Base-by-base conservation (phyloP, 2,888 invertebrate species). In the Drosophila niveifrons region DNA sequence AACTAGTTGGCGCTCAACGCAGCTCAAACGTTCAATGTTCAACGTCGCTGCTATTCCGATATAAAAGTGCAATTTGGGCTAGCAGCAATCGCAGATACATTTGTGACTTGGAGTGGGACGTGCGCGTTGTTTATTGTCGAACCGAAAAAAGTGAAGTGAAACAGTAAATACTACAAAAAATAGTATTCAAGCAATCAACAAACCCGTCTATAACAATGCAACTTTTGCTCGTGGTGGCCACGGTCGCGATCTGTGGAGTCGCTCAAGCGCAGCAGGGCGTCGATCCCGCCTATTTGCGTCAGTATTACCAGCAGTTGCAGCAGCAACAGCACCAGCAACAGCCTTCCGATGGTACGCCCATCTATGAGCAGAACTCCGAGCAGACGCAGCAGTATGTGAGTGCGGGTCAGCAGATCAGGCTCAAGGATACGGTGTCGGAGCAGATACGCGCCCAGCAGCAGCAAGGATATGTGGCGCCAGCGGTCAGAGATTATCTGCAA, bases 361-460 rank as follows among this genome's bases (percentile, higher is more conserved):
- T 93, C 66, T 93, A 91, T 58, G 93, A 93, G 82, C 91, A 92
- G 61, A 93, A 93, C 41, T 93, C 91, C 29, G 92, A 92, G 76
- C 90, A 90, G 92, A 84, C 89, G 41, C 91, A 93, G 92, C 92
- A 93, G 92, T 93, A 93, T 58, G 93, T 93, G 66, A 92, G 91
- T 43, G 93, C 93, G 29, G 93, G 91, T 78, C 93, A 93, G 72
- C 93, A 93, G 80, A 90, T 93, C 68, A 90, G 93, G 52, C 79
- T 93, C 2, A 92, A 92, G 82, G 93, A 92, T 78, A 92, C 90
- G 31, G 92, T 91, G 15, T 90, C 90, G 46, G 92, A 92, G 44
- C 92, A 92, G 84, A 88, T 91, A 65, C 89, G 92, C 15, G 89
- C 87, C 31, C 91, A 91, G 69, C 91, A 84, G 31, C 90, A 90